Evolutionary conservation across 2,888 invertebrate genomes (phyloP).

Genomic region (Leistus spinibarbis): DNA sequence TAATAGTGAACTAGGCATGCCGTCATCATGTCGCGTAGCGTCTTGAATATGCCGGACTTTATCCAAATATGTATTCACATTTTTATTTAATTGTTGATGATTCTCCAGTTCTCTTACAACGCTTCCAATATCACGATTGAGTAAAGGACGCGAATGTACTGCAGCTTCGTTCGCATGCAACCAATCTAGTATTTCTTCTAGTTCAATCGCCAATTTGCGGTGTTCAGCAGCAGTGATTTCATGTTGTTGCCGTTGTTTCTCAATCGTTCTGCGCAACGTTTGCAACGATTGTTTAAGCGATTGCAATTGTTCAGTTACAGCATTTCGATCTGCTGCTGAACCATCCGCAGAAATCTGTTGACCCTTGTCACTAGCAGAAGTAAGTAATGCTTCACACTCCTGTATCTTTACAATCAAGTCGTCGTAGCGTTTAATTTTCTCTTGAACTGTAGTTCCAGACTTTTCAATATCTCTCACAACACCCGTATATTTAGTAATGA

Average conservation of each 20-base stretch:
- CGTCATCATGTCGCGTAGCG: conserved; percentile 74
- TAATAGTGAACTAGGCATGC: conserved; percentile 77
- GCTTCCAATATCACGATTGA: conserved; percentile 77
- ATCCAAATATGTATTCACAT: conserved; percentile 73
- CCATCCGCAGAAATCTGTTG: conserved; percentile 92
- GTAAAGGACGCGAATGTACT: conserved; percentile 80
- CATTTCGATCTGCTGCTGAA: conserved; percentile 83
- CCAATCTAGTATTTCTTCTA: conserved; percentile 84
- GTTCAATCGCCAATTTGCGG: conserved; percentile 79
- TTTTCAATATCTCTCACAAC: conserved; percentile 85
- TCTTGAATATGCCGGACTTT: conserved; percentile 74
- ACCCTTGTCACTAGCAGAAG: conserved; percentile 89
- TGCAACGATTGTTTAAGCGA: conserved; percentile 84
- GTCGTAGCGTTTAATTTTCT: conserved; percentile 86
- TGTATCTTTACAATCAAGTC: conserved; percentile 85
- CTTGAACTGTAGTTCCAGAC: conserved; percentile 79
- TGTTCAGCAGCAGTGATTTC: conserved; percentile 88
- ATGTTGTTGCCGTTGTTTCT: conserved; percentile 85
- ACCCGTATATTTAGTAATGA: conserved; percentile 85
- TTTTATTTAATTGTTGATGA: conserved; percentile 71
- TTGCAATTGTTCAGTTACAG: conserved; percentile 85
- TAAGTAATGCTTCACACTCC: conserved; percentile 86
- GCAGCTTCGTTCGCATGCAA: conserved; percentile 81
- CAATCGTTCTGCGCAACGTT: conserved; percentile 78
- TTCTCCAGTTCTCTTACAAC: conserved; percentile 82